Evolutionary conservation across 2,888 invertebrate genomes (phyloP).

Genomic region (Drosophila subquinaria): DNA sequence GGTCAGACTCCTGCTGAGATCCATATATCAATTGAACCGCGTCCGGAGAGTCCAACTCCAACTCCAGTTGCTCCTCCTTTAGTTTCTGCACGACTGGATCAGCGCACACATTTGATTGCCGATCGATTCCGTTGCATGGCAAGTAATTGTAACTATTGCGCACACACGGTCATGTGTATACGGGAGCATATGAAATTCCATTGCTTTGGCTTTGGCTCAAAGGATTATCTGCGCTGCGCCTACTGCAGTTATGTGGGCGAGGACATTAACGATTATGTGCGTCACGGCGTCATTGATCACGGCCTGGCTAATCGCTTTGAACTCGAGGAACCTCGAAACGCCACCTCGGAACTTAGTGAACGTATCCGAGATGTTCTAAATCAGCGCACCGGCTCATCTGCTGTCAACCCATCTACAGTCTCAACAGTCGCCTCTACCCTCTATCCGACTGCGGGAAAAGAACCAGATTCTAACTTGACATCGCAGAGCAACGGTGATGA

Average conservation of each 20-base stretch:
- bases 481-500: not conserved
- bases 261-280: conserved; percentile 71
- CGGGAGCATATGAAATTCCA: conserved; percentile 80
- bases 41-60: not conserved
- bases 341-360: not conserved
- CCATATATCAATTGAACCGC: conserved; percentile 65
- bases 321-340: conserved; percentile 11
- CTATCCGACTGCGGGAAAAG: not conserved
- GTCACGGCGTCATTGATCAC: conserved; percentile 69
- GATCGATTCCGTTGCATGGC: conserved; percentile 79
- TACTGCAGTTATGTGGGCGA: conserved; percentile 64
- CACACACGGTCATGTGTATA: conserved; percentile 72
- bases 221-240: conserved; percentile 74
- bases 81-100: not conserved
- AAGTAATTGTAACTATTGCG: conserved; percentile 66
- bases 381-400: conserved; percentile 14
- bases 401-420: not conserved
- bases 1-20: conserved; percentile 41
- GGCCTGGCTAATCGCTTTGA: conserved; percentile 42
- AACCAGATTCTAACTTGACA: not conserved
- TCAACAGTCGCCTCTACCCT: not conserved
- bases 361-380: conserved; percentile 71
- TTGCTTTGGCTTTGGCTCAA: conserved; percentile 61
- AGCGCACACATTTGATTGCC: not conserved
- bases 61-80: not conserved